Evolutionary conservation across 2,113 vertebrate genomes (phyloP), one percentile per base, ranked within the genome.

Genomic region (Micronycteris hirsuta): DNA sequence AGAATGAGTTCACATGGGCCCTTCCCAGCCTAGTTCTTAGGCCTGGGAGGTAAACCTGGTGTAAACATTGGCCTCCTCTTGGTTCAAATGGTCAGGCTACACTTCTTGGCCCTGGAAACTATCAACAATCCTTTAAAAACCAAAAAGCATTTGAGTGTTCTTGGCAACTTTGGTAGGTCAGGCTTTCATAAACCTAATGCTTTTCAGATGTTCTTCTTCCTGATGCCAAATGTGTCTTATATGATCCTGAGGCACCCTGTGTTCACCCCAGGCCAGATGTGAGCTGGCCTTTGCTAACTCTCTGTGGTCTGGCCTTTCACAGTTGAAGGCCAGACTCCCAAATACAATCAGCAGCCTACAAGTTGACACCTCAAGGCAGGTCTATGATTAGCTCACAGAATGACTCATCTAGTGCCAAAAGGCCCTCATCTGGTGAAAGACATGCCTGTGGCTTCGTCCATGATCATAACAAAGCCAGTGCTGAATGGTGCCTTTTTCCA

Each of bases 201-300:
- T 56, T 82, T 94, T 91, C 73, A 58, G 87, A 94, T 96, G 89
- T 31, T 89, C 56, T 90, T 77, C 54, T 86, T 86, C 54, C 31
- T 33, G 49, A 47, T 47, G 83, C 58, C 91, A 89, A 70, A 84
- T 85, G 61, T 24, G 80, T 92, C 47, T 76, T 78, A 76, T 2
- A 15, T 26, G 45, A 80, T 84, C 41, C 63, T 28, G 26, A 70
- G 36, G 85, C 8, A 74, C 68, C 33, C 77, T 95, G 61, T 61
- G 41, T 94, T 93, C 43, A 65, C 11, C 19, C 83, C 67, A 82
- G 89, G 31, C 12, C 87, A 86, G 73, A 97, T 92, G 56, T 86
- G 33, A 90, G 67, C 12, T 36, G 82, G 71, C 7, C 28, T 92
- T 92, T 78, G 43, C 56, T 92, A 92, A 92, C 2, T 82, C 36